phyloP scores from a whole-genome alignment of 2,113 vertebrate species.

The Siphamia tubifer region DNA sequence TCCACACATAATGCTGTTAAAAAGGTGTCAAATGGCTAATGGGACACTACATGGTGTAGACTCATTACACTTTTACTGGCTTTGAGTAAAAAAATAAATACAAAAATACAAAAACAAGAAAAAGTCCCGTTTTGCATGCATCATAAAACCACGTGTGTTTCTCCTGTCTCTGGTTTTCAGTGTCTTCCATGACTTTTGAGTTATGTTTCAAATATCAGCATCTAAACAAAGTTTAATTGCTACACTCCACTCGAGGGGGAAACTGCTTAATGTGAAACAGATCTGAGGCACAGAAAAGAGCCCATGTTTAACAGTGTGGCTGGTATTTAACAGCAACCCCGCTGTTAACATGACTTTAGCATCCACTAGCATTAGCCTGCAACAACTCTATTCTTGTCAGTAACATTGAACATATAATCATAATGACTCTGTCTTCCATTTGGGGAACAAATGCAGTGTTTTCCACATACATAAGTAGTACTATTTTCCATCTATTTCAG shows the following conservation, averaged over 20 bases:
- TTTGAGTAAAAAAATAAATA: conserved; percentile 15
- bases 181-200: conserved; percentile 12
- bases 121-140: not conserved
- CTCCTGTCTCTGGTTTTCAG: not conserved
- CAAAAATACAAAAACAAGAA: conserved; percentile 32
- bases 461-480: not conserved
- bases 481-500: not conserved
- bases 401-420: not conserved
- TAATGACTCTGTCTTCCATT: not conserved
- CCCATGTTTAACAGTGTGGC: not conserved
- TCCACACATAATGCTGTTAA: conserved; percentile 20
- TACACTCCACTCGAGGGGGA: conserved; percentile 33
- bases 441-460: not conserved
- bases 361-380: not conserved
- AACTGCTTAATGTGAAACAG: conserved; percentile 60
- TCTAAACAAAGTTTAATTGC: conserved; percentile 56
- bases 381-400: not conserved
- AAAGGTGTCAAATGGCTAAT: conserved; percentile 53
- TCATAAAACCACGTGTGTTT: conserved; percentile 4
- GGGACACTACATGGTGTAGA: not conserved
- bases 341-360: not conserved
- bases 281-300: conserved; percentile 22
- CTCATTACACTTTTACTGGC: conserved; percentile 24
- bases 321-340: not conserved
- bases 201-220: conserved; percentile 24